Base-by-base conservation (phyloP, 2,797 vertebrate species). In the Zenarchopterus dispar region DNA sequence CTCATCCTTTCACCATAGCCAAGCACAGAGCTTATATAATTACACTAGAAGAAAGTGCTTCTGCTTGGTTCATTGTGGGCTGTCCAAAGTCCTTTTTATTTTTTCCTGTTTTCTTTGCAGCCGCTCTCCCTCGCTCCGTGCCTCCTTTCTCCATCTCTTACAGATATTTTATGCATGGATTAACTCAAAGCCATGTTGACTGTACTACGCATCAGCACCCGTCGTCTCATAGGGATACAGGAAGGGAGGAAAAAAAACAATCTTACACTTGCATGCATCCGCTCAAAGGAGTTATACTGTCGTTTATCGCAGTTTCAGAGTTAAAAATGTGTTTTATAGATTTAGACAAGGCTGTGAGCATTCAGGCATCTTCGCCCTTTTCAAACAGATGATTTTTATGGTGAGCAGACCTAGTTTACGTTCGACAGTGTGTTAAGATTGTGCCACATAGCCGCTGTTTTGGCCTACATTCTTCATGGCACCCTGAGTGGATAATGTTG, bases 161-260 rank as follows among this genome's bases (percentile, higher is more conserved):
- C 48, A 68, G 70, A 81, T 86, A 68, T 80, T 80, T 80, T 72
- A 85, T 89, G 80, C 80, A 77, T 74, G 78, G 77, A 81, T 88
- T 85, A 85, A 70, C 60, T 88, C 59, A 75, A 79, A 85, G 75
- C 67, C 56, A 55, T 81, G 78, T 70, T 67, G 67, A 75, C 64
- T 73, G 39, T 76, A 78, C 78, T 69, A 77, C 66, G 18, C 75
- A 73, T 66, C 76, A 80, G 78, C 79, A 78, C 50, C 57, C 59
- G 21, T 81, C 70, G 68, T 69, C 64, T 78, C 69, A 58, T 33
- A 64, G 62, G 78, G 56, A 77, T 64, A 44, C 55, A 49, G 45
- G 59, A 6, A 22, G 49, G n/a, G 7, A 26, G 9, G 43, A 55
- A 15, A 44, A 59, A 60, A 71, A 60, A n/a, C n/a, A n/a, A 76